Conservation (phyloP, 2,888 invertebrate genomes). For the Micropterix aruncella region DNA sequence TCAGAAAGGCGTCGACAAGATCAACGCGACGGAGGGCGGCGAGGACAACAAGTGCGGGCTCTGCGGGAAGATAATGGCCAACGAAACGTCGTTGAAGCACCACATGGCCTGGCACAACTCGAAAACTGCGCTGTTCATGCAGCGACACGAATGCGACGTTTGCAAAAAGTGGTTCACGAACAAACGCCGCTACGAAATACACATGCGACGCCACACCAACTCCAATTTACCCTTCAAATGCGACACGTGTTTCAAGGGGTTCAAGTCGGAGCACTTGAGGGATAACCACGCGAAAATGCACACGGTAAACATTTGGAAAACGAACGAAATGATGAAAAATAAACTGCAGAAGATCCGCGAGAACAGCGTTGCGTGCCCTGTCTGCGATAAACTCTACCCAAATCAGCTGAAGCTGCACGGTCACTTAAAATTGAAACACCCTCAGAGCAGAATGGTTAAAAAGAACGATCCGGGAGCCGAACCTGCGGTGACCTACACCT, state of each 20-base stretch:
- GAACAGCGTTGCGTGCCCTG: slow-evolving; percentile 32
- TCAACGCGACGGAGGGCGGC: slow-evolving; percentile 13
- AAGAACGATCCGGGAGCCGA: slow-evolving; percentile 30
- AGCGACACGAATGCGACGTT: slow-evolving; percentile 30
- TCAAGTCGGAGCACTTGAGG: slow-evolving; percentile 34
- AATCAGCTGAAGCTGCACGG: slow-evolving; percentile 31
- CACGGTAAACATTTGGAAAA: slow-evolving; percentile 27
- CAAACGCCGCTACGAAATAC: slow-evolving; percentile 30
- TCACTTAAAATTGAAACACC: slow-evolving; percentile 30
- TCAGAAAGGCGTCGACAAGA: not conserved
- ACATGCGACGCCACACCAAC: slow-evolving; percentile 33
- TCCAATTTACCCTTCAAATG: slow-evolving; percentile 38
- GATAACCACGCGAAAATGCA: slow-evolving; percentile 37
- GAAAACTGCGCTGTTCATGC: slow-evolving; percentile 27
- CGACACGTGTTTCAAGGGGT: slow-evolving; percentile 34
- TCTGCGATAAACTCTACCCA: slow-evolving; percentile 28
- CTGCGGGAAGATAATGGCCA: slow-evolving; percentile 33
- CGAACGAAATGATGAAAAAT: slow-evolving; percentile 27
- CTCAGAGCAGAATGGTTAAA: slow-evolving; percentile 38
- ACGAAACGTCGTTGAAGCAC: slow-evolving; percentile 28
- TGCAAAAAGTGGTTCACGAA: slow-evolving; percentile 34
- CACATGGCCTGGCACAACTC: slow-evolving; percentile 33
- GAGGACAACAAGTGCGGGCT: slow-evolving; percentile 28
- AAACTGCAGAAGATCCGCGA: slow-evolving; percentile 20
- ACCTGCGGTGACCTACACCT: slow-evolving; percentile 24